A percentile compares a stretch with the other conserved stretches of the same genome.
Evolutionary conservation across 2,113 vertebrate genomes (phyloP).

Genomic region (Neogobius melanostomus): DNA sequence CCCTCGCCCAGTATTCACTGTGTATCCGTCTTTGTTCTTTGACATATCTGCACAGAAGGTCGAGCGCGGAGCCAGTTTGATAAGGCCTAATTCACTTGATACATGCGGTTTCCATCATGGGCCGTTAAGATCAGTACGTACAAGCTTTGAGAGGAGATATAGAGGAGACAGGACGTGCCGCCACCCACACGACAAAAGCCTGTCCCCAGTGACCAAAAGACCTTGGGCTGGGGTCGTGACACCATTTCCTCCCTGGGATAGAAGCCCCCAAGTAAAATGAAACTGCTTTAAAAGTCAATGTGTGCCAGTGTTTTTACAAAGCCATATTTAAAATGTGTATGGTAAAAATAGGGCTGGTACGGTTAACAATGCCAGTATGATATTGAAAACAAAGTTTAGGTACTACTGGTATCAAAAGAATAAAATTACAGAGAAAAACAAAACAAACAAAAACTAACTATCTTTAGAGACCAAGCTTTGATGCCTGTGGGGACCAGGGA

Average conservation of each 20-base stretch:
- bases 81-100: neutral
- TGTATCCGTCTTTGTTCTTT: neutral
- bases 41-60: constrained; percentile 2
- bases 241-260: constrained; percentile 40
- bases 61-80: neutral
- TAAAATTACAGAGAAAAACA: too few relatives aligned
- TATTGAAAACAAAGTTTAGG: too few relatives aligned
- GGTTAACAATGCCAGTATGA: too few relatives aligned
- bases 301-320: neutral
- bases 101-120: neutral
- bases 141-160: neutral
- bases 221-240: constrained; percentile 43
- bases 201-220: constrained; percentile 22
- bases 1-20: neutral
- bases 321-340: neutral
- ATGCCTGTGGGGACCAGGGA: too few relatives aligned
- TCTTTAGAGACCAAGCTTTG: too few relatives aligned
- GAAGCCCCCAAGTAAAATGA: constrained; percentile 2
- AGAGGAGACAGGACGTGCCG: constrained; percentile 14
- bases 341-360: too few relatives aligned
- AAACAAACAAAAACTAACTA: too few relatives aligned
- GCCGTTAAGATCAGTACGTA: neutral
- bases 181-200: constrained; percentile 45
- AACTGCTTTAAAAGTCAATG: neutral
- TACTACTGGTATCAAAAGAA: too few relatives aligned